phyloP scores from a whole-genome alignment of 2,888 invertebrate species.

The Entomobrya multifasciata region DNA sequence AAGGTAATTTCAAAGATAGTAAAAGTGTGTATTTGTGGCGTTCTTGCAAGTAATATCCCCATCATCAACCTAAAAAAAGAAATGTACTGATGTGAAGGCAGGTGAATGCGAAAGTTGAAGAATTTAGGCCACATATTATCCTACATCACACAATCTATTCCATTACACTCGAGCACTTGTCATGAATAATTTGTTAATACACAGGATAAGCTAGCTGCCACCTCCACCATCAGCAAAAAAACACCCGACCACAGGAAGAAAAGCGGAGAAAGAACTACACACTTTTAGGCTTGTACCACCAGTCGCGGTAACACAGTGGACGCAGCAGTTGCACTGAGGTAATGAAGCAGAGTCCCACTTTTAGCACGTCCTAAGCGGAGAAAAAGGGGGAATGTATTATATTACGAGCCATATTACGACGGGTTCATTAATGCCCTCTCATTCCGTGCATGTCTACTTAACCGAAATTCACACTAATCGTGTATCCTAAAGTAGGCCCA shows the following conservation, averaged over 20 bases:
- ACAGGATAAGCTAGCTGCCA: neutral
- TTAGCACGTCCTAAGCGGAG: conserved; percentile 45
- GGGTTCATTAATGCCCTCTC: conserved; percentile 58
- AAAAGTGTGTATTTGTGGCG: conserved; percentile 28
- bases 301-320: conserved; percentile 30
- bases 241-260: conserved; percentile 21
- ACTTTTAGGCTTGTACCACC: conserved; percentile 31
- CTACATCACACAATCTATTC: conserved; percentile 65
- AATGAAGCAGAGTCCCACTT: conserved; percentile 62
- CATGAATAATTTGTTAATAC: conserved; percentile 68
- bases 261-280: neutral
- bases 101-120: conserved; percentile 64
- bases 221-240: neutral
- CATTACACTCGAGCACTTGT: conserved; percentile 68
- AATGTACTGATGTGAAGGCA: conserved; percentile 7
- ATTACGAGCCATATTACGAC: conserved; percentile 56
- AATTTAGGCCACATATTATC: conserved; percentile 73
- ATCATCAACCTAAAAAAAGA: conserved; percentile 38
- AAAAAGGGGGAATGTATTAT: conserved; percentile 58
- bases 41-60: conserved; percentile 4
- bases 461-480: conserved; percentile 49
- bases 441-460: conserved; percentile 48
- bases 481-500: conserved; percentile 6
- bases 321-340: conserved; percentile 50
- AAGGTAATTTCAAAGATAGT: too few relatives aligned